Percentiles rank a stretch among this genome's conserved stretches.
Evolutionary conservation across 2,888 invertebrate species (phyloP).

Genomic region (Lordiphosa fenestrarum): DNA sequence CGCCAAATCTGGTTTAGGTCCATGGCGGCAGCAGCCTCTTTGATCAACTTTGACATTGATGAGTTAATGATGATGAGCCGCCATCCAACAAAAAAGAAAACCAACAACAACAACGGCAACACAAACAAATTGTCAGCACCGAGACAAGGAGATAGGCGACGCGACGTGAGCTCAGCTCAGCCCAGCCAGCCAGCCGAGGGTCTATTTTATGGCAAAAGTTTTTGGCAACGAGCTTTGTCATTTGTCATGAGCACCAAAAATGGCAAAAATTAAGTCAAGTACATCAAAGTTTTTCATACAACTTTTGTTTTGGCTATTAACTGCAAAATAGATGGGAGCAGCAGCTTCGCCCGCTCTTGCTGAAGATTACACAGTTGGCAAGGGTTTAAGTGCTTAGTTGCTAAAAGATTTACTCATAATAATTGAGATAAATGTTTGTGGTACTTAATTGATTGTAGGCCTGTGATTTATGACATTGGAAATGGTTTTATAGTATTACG

Average conservation of each 20-base stretch:
- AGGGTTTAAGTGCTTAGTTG: constrained; percentile 24
- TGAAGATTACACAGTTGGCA: neutral
- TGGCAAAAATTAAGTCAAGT: constrained; percentile 57
- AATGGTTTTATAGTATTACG: no score
- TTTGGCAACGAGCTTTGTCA: constrained; percentile 51
- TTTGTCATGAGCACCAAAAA: constrained; percentile 53
- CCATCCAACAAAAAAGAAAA: constrained; percentile 12
- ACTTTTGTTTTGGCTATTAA: constrained; percentile 53
- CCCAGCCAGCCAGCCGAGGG: constrained; percentile 1
- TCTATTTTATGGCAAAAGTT: constrained; percentile 59
- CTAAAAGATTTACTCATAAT: constrained; percentile 27
- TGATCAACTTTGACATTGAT: constrained; percentile 75
- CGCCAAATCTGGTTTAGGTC: constrained; percentile 70
- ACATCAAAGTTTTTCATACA: constrained; percentile 41
- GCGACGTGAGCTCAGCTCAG: neutral
- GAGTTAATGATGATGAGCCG: constrained; percentile 72
- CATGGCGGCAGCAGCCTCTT: constrained; percentile 39
- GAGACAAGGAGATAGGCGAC: neutral
- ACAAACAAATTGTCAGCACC: constrained; percentile 55
- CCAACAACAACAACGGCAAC: constrained; percentile 17
- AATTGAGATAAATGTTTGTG: constrained; percentile 57
- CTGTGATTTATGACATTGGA: neutral
- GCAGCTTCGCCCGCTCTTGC: constrained; percentile 29
- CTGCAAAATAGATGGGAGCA: constrained; percentile 23
- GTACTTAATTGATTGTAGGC: constrained; percentile 33